Percentiles rank a stretch among this genome's conserved stretches.
These are phyloP conservation scores for Aspidoscelis tigris DNA, from an alignment of 2,113 vertebrate species.

Conservation along the genomic window DNA sequence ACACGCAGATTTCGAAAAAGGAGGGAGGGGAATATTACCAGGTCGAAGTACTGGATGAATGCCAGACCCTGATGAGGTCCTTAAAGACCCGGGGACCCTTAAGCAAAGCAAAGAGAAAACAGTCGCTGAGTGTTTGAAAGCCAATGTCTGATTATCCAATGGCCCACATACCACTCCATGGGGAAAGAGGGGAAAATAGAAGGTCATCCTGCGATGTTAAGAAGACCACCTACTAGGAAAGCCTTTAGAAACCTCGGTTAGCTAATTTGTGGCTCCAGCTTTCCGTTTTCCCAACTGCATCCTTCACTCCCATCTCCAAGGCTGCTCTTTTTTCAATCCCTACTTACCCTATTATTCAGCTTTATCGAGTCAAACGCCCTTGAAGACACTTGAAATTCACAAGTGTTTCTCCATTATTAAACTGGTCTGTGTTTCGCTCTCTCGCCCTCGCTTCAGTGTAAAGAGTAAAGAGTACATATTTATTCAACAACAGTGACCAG, in stretches of 20 bases:
- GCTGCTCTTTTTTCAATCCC: constrained; percentile 42
- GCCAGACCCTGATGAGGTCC: neutral
- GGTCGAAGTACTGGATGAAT: neutral
- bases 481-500: constrained; percentile 54
- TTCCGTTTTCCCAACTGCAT: constrained; percentile 14
- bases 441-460: constrained; percentile 1
- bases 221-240: constrained; percentile 26
- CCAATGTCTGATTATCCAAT: neutral
- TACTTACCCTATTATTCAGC: constrained; percentile 54
- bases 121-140: neutral
- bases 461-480: constrained; percentile 70
- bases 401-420: constrained; percentile 54
- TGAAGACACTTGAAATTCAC: constrained; percentile 59
- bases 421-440: constrained; percentile 53
- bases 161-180: neutral
- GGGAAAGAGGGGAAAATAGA: neutral
- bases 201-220: neutral
- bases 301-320: constrained; percentile 31
- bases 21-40: too few relatives aligned
- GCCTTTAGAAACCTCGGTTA: constrained; percentile 22
- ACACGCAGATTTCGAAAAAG: neutral
- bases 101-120: too few relatives aligned
- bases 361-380: constrained; percentile 61
- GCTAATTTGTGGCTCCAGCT: constrained; percentile 42
- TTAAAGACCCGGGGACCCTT: neutral